phyloP scores from a whole-genome alignment of 2,113 vertebrate species.

The Sitta europaea region DNA sequence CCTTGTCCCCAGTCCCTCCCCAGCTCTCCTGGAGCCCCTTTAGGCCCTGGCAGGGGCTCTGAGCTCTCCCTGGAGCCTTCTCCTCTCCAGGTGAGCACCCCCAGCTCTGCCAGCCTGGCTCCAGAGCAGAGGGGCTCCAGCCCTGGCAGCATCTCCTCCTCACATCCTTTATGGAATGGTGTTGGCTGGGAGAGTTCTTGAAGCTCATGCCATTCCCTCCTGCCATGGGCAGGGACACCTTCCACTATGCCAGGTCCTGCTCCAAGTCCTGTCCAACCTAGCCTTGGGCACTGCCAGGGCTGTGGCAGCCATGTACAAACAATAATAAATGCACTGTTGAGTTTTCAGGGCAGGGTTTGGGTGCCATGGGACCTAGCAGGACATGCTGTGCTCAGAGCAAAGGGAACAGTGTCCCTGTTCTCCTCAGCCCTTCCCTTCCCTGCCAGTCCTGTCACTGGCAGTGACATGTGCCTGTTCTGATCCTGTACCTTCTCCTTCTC shows the following conservation, averaged over 20 bases:
- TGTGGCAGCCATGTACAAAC: background rate
- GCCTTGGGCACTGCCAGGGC: fast-evolving
- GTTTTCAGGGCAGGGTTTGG: background rate
- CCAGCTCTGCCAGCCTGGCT: background rate
- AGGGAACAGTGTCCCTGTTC: background rate
- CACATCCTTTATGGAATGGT: background rate
- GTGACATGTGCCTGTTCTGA: conserved; percentile 26
- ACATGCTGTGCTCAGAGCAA: background rate
- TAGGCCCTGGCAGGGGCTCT: background rate
- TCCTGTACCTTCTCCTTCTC: conserved; percentile 62
- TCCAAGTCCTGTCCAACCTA: fast-evolving
- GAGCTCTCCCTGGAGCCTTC: background rate
- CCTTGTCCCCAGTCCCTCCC: background rate
- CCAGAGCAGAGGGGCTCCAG: background rate
- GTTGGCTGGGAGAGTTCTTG: background rate
- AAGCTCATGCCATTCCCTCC: background rate
- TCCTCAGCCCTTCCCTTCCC: background rate
- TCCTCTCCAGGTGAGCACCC: background rate
- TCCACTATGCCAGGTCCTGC: background rate
- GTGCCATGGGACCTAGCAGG: background rate
- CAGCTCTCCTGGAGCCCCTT: background rate
- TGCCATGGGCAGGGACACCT: background rate
- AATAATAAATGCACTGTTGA: background rate
- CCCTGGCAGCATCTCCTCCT: background rate
- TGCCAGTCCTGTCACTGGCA: background rate